phyloP scores from a whole-genome alignment of 2,888 invertebrate species.

The Nymphalis urticae region DNA sequence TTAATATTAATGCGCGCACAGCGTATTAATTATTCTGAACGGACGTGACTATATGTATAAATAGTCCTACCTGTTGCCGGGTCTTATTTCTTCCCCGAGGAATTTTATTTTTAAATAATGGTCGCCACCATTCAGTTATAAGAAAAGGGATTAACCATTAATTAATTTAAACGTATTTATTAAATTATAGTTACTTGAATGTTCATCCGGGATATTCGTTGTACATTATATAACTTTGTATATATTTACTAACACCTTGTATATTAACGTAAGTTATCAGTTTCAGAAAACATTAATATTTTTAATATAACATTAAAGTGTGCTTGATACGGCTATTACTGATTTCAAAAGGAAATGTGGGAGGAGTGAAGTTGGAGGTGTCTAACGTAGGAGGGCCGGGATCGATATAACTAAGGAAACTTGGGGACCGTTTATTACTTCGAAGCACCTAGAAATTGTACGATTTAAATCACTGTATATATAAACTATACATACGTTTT shows the following conservation, averaged over 20 bases:
- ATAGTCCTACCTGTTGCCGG: constrained; percentile 6
- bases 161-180: too few relatives aligned
- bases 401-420: constrained; percentile 21
- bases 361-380: constrained; percentile 14
- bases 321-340: constrained; percentile 14
- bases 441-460: constrained; percentile 1
- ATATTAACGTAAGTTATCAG: neutral
- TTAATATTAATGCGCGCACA: constrained; percentile 7
- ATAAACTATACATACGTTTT: neutral
- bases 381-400: constrained; percentile 19
- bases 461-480: neutral
- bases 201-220: too few relatives aligned
- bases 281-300: neutral
- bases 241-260: neutral
- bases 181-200: too few relatives aligned
- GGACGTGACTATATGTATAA: neutral
- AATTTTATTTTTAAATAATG: neutral
- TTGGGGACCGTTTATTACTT: neutral
- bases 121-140: too few relatives aligned
- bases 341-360: constrained; percentile 18
- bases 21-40: constrained; percentile 5
- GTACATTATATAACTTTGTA: neutral
- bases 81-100: neutral
- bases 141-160: too few relatives aligned
- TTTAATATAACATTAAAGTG: constrained; percentile 18